Percentiles rank a stretch among this genome's conserved stretches.
These are phyloP conservation scores for Cyprinella venusta DNA, from an alignment of 2,797 vertebrate species.

Conservation along the genomic window DNA sequence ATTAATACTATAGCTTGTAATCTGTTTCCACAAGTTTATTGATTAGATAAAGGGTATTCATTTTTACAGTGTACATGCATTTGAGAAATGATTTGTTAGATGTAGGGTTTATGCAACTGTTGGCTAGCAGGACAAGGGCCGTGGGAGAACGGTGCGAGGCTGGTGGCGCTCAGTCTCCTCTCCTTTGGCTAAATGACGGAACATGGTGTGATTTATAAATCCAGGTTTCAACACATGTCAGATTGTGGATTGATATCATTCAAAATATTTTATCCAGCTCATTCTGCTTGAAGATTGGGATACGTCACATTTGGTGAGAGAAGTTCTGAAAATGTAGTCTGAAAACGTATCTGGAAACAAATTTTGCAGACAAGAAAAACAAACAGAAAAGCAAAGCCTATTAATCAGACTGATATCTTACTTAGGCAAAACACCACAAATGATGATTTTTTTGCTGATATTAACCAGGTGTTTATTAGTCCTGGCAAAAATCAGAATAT, in stretches of 20 bases:
- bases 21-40: too few relatives aligned
- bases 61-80: too few relatives aligned
- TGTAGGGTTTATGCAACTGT: too few relatives aligned
- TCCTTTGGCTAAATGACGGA: too few relatives aligned
- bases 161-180: too few relatives aligned
- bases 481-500: background rate
- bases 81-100: too few relatives aligned
- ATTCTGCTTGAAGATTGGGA: background rate
- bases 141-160: too few relatives aligned
- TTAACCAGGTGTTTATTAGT: background rate
- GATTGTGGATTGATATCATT: background rate
- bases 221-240: background rate
- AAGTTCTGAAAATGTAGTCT: background rate
- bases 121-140: too few relatives aligned
- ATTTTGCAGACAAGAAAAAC: background rate
- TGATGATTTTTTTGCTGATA: background rate
- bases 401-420: background rate
- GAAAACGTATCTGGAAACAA: background rate
- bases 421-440: background rate
- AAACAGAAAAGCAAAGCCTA: background rate
- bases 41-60: too few relatives aligned
- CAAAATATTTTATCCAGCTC: background rate
- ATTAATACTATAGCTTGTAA: too few relatives aligned
- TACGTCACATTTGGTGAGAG: background rate
- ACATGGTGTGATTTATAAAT: background rate